Percentiles rank a stretch among this genome's conserved stretches.
Conservation (phyloP, 2,797 vertebrate genomes). For the Hozukius guyotensis region DNA sequence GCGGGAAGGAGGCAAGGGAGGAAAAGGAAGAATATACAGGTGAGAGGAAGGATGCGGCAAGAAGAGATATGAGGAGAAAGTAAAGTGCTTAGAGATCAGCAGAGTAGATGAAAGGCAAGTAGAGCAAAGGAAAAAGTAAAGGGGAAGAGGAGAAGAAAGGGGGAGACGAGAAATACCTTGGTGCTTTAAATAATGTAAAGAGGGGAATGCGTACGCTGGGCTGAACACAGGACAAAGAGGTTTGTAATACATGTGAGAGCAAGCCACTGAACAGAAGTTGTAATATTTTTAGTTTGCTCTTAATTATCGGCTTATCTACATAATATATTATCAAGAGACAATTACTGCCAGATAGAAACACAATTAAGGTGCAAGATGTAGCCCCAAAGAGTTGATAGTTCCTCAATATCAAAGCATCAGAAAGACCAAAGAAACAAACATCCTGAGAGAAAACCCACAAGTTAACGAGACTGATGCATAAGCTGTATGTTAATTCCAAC, state of each 20-base stretch:
- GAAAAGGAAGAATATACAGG: not conserved
- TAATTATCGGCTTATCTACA: not conserved
- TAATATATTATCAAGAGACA: not conserved
- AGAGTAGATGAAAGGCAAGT: slow-evolving; percentile 31
- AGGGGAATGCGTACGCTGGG: slow-evolving; percentile 28
- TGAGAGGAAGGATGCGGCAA: not conserved
- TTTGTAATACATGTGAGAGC: not conserved
- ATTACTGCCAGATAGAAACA: not conserved
- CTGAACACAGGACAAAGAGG: slow-evolving; percentile 47
- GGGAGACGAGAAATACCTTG: slow-evolving; percentile 17
- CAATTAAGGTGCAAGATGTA: not conserved
- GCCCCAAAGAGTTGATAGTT: too few species aligned
- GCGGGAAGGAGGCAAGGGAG: not conserved
- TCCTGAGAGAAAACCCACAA: not conserved
- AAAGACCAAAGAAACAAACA: not conserved
- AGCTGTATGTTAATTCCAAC: not conserved
- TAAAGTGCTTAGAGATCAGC: slow-evolving; percentile 14
- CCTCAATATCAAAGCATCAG: not conserved
- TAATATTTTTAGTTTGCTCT: not conserved
- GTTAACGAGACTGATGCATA: not conserved
- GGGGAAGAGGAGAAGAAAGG: slow-evolving; percentile 1
- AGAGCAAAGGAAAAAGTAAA: slow-evolving; percentile 11
- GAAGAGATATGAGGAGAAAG: not conserved
- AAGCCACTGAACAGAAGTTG: not conserved
- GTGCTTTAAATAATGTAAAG: slow-evolving; percentile 64